A percentile compares a stretch with the other conserved stretches of the same genome.
Conservation (phyloP, 2,888 invertebrate genomes). For the Ophion obscuratus region DNA sequence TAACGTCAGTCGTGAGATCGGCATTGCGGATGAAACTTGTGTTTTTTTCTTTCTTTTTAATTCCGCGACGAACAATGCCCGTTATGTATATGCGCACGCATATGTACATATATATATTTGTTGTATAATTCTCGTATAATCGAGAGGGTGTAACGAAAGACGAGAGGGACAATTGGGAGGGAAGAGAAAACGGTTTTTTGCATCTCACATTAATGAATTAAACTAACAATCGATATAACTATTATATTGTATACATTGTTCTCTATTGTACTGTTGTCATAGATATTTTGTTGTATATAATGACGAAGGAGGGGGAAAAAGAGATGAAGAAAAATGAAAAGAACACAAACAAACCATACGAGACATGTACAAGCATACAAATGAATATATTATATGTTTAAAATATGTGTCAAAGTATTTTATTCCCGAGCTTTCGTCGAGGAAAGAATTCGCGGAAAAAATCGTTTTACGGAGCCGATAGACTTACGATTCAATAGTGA, state of each 20-base stretch:
- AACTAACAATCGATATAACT: slow-evolving; percentile 75
- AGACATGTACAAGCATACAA: slow-evolving; percentile 81
- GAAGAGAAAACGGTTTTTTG: slow-evolving; percentile 75
- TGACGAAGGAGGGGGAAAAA: slow-evolving; percentile 66
- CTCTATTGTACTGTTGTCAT: slow-evolving; percentile 82
- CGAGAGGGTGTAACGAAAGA: slow-evolving; percentile 28
- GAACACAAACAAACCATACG: slow-evolving; percentile 70
- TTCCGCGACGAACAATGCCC: slow-evolving; percentile 46
- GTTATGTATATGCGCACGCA: slow-evolving; percentile 55
- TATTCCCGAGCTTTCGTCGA: background rate
- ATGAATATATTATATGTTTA: slow-evolving; percentile 83
- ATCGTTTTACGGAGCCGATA: too few species aligned
- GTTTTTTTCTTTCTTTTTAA: slow-evolving; percentile 46
- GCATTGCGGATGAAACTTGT: slow-evolving; percentile 34
- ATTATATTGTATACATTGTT: slow-evolving; percentile 80
- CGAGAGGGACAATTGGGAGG: slow-evolving; percentile 55
- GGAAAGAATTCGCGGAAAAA: background rate
- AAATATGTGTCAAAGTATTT: slow-evolving; percentile 72
- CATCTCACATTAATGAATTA: slow-evolving; percentile 77
- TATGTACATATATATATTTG: slow-evolving; percentile 73
- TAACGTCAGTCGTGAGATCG: slow-evolving; percentile 46
- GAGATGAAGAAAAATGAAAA: slow-evolving; percentile 67
- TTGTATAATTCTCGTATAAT: slow-evolving; percentile 69
- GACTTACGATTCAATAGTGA: too few species aligned
- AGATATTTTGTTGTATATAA: slow-evolving; percentile 83